A percentile compares a stretch with the other conserved stretches of the same genome.
phyloP scores from a whole-genome alignment of 2,888 invertebrate genomes.

The Hetaerina titia region DNA sequence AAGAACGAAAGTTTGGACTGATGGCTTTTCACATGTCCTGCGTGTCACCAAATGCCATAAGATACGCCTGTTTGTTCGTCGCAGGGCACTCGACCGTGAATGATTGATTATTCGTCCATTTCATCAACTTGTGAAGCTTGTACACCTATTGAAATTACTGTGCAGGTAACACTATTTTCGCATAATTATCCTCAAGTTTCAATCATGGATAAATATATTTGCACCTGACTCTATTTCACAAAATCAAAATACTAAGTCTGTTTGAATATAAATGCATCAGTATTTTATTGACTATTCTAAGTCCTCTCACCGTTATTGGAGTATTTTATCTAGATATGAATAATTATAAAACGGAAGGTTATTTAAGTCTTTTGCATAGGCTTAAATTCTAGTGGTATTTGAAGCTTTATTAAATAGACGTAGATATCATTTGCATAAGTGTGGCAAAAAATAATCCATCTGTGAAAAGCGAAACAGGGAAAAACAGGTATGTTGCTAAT shows the following conservation, averaged over 20 bases:
- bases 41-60: background rate
- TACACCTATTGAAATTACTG: background rate
- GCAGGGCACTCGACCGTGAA: background rate
- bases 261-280: background rate
- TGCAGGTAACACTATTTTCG: background rate
- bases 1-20: too few relatives aligned
- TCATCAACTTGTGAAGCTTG: background rate
- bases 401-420: too few relatives aligned
- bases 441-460: too few relatives aligned
- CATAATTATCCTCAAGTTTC: background rate
- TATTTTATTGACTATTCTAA: background rate
- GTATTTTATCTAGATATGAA: background rate
- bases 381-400: too few relatives aligned
- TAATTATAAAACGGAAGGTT: background rate
- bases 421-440: too few relatives aligned
- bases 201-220: background rate
- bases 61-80: background rate
- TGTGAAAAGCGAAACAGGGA: background rate
- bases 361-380: too few relatives aligned
- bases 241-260: background rate
- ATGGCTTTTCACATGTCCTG: background rate
- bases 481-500: background rate
- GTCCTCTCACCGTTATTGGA: background rate
- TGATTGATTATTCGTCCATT: conserved; percentile 12
- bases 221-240: background rate